Base-by-base conservation (phyloP, 2,888 invertebrate genomes). In the Trissolcus japonicus region DNA sequence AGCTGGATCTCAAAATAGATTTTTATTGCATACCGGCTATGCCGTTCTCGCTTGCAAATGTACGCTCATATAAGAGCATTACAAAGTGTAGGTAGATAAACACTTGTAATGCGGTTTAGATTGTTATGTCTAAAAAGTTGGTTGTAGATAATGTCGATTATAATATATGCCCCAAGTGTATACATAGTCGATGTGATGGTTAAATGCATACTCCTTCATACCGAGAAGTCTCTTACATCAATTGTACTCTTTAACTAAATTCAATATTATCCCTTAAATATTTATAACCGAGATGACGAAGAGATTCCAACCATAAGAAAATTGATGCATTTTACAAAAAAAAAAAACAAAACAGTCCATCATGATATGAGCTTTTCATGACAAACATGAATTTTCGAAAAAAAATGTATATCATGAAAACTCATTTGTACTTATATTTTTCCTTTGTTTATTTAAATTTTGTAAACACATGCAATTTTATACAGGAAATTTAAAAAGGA, bases 71-170 rank as follows among this genome's bases (percentile, higher is more conserved):
- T 9, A 35, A 35, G 51, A 51, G 61, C 40, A 55, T 19, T 55
- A 56, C 40, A 48, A 25, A 61, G 50, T 56, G 50, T 61, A 60
- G 55, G 62, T 74, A 62, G 50, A 61, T 57, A 74, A 67, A 67
- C 67, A 74, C 67, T 67, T 74, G 53, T 57, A 56, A 35, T 4
- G 46, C 40, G 6, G 54, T 55, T 61, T 56, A 66, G 55, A 62
- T 74, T 74, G 67, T 74, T 74, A 74, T 67, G 74, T 74, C 66
- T 74, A 74, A 74, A 74, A 74, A 67, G 74, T 74, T 67, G 46
- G 53, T 35, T 67, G 67, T 57, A 74, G 67, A 74, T 61, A 74
- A 74, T 74, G 74, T 55, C 60, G 66, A 67, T 62, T 74, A 62
- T 66, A 66, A 66, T 61, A 53, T 53, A 73, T 67, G 74, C 62